These are phyloP conservation scores for Phlogophora meticulosa DNA, from an alignment of 2,888 invertebrate genomes.

Conservation along the genomic window DNA sequence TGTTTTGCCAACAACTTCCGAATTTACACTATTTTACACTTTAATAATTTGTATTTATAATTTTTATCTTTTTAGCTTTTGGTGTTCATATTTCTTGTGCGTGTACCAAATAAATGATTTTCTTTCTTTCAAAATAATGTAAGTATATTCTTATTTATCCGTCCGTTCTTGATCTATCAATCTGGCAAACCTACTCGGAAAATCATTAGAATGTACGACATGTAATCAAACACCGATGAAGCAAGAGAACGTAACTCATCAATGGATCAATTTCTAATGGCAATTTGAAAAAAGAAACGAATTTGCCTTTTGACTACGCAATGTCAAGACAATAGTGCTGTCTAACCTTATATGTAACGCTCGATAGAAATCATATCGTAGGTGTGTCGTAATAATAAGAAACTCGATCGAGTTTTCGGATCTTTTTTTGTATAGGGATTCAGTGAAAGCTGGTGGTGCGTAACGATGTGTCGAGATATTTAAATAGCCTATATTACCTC, in stretches of 20 bases:
- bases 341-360: slow-evolving; percentile 5
- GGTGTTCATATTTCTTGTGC: too few species aligned
- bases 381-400: not conserved
- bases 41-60: too few species aligned
- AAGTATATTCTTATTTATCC: not conserved
- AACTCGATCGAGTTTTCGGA: not conserved
- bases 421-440: not conserved
- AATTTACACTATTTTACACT: too few species aligned
- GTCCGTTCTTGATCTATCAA: slow-evolving; percentile 1
- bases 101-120: too few species aligned
- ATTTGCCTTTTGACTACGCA: slow-evolving; percentile 9
- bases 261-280: slow-evolving; percentile 38
- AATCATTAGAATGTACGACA: slow-evolving; percentile 43
- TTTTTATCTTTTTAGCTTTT: too few species aligned
- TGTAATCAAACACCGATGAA: slow-evolving; percentile 33
- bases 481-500: not conserved
- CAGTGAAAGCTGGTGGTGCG: slow-evolving; percentile 19
- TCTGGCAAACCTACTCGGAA: slow-evolving; percentile 15
- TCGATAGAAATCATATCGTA: slow-evolving; percentile 21
- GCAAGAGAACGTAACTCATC: slow-evolving; percentile 11
- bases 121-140: too few species aligned
- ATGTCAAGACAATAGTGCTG: slow-evolving; percentile 22
- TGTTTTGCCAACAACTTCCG: too few species aligned
- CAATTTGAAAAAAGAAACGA: slow-evolving; percentile 11
- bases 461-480: not conserved